phyloP scores from a whole-genome alignment of 2,888 invertebrate genomes.

The Mechanitis mazaeus region DNA sequence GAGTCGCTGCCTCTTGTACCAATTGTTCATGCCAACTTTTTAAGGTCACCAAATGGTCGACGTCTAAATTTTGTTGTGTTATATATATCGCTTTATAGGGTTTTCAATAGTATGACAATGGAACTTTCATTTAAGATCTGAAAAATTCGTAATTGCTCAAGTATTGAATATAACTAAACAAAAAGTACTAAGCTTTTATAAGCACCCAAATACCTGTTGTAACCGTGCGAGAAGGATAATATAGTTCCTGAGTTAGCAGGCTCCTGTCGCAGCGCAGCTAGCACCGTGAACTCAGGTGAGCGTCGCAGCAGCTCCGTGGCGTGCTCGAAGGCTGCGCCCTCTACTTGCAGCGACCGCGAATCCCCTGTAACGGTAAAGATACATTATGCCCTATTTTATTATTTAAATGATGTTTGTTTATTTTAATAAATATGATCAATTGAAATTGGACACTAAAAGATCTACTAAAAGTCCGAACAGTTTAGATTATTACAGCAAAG shows the following conservation, averaged over 20 bases:
- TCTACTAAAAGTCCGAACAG: no score
- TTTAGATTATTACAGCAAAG: no score
- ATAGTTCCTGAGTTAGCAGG: slow-evolving; percentile 89
- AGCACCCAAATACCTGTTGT: slow-evolving; percentile 77
- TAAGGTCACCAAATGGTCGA: slow-evolving; percentile 41
- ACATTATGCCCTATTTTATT: no score
- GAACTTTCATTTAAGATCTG: slow-evolving; percentile 3
- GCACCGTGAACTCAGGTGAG: slow-evolving; percentile 87
- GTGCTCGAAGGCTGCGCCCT: slow-evolving; percentile 80
- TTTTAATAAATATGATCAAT: no score
- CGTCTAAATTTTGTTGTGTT: slow-evolving; percentile 31
- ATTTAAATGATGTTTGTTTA: no score
- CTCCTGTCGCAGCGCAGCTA: slow-evolving; percentile 86
- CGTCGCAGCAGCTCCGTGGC: slow-evolving; percentile 82
- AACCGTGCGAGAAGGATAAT: slow-evolving; percentile 87
- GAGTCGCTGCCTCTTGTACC: slow-evolving; percentile 35
- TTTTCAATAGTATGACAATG: slow-evolving; percentile 3
- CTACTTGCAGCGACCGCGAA: slow-evolving; percentile 83
- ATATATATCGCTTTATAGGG: slow-evolving; percentile 11
- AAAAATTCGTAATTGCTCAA: slow-evolving; percentile 1
- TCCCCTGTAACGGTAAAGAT: slow-evolving; percentile 73
- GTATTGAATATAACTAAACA: slow-evolving; percentile 11
- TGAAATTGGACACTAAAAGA: no score
- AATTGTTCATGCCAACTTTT: slow-evolving; percentile 47
- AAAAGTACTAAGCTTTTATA: slow-evolving; percentile 9